Base-by-base conservation (phyloP, 2,888 invertebrate genomes). In the Drosophila testacea region DNA sequence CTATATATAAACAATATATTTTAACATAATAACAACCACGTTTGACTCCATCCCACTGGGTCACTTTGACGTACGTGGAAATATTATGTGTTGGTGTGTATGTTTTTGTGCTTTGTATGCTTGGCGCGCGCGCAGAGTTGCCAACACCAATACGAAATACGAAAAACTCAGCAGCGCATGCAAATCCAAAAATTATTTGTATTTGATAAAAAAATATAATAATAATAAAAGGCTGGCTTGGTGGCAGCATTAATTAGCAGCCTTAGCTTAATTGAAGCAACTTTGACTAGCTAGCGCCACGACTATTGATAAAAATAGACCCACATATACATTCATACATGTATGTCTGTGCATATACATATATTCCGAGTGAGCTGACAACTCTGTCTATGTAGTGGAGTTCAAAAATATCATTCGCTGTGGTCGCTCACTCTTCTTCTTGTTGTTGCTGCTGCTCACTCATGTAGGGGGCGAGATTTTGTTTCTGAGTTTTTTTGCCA, bases 341-440 rank as follows among this genome's bases (percentile, higher is more conserved):
- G 22, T 2, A 22, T 27, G 22, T n/a, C 13, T 16, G 46, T 46
- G 6, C 32, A 47, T 61, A 13, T 34, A 11, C 41, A 11, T 46
- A 38, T 67, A 36, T 22, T 1, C 22, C 4, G 6, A 30, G 42
- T 27, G 39, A 28, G 69, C 54, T 80, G 88, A 50, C 83, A 88
- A 84, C 81, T 88, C 87, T 86, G 75, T 70, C 51, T 71, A 80
- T 81, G 78, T 80, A 68, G 78, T 78, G 86, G 83, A 83, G 88
- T 88, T 83, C 73, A 78, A 85, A 85, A 88, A 88, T 77, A 88
- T 82, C 85, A 74, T 69, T 78, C 67, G 74, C 59, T 61, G 71
- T 50, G 50, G 41, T 56, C 47, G 71, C 39, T 68, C 38, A 50
- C 32, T 65, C 55, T 63, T 73, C 61, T 61, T 65, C 57, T 60